Evolutionary conservation across 2,888 invertebrate genomes (phyloP).

Genomic region (Noctua fimbriata): DNA sequence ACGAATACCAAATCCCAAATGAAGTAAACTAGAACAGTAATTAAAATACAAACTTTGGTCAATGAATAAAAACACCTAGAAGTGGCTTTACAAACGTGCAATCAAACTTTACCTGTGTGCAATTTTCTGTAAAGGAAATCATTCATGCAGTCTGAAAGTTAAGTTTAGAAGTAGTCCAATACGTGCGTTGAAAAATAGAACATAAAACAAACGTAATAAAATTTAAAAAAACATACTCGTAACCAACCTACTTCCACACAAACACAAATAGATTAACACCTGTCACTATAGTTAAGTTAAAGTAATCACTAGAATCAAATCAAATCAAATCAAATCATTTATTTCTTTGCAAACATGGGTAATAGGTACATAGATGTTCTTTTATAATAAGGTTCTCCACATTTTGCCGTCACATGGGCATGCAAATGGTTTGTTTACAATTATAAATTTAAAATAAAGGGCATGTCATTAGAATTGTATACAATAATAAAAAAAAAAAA

Average conservation of each 20-base stretch:
- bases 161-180: background rate
- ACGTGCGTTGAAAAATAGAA: background rate
- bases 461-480: no score
- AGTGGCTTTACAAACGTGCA: background rate
- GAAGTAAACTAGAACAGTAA: slow-evolving; percentile 34
- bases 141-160: background rate
- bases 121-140: background rate
- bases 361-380: no score
- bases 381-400: no score
- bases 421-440: no score
- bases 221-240: background rate
- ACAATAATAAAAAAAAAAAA: no score
- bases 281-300: no score
- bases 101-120: background rate
- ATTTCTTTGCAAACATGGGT: no score
- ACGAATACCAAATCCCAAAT: slow-evolving; percentile 29
- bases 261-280: background rate
- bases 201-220: background rate
- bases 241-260: background rate
- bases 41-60: slow-evolving; percentile 34
- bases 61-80: slow-evolving; percentile 3
- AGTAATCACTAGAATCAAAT: no score
- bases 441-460: no score
- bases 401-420: no score
- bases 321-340: no score